Percentiles rank a stretch among this genome's conserved stretches.
Evolutionary conservation across 2,797 vertebrate genomes (phyloP).

Genomic region (Heterohyrax brucei): DNA sequence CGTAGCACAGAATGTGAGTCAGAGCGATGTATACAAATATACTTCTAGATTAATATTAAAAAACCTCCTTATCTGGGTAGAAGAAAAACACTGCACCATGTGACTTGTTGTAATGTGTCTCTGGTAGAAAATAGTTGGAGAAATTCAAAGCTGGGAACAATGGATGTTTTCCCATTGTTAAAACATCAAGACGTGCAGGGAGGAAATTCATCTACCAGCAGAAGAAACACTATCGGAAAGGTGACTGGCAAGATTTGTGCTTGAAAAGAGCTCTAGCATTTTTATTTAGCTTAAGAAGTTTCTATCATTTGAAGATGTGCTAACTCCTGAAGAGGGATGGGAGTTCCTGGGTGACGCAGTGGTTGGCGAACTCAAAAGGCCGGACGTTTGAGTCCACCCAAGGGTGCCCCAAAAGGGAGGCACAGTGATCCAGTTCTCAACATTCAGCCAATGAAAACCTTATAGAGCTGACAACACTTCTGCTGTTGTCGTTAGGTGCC

Average conservation of each 20-base stretch:
- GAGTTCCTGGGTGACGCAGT: background rate
- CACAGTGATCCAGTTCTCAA: background rate
- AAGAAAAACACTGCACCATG: background rate
- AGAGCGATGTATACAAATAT: background rate
- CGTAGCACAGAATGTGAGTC: background rate
- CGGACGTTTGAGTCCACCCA: background rate
- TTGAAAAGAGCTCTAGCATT: conserved; percentile 24
- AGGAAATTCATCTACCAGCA: background rate
- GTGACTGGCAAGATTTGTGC: background rate
- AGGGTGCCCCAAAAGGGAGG: background rate
- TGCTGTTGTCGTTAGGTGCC: background rate
- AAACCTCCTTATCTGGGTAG: background rate
- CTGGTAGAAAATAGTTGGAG: conserved; percentile 23
- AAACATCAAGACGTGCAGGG: background rate
- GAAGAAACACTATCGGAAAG: background rate
- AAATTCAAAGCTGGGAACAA: conserved; percentile 31
- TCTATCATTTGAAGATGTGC: conserved; percentile 22
- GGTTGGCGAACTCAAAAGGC: background rate
- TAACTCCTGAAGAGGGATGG: background rate
- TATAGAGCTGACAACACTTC: background rate
- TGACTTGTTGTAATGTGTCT: background rate
- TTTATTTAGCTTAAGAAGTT: conserved; percentile 37
- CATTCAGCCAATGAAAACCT: background rate
- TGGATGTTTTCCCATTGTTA: background rate
- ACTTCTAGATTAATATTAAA: conserved; percentile 17